phyloP scores from a whole-genome alignment of 2,888 invertebrate species.

The Charanyca ferruginea region DNA sequence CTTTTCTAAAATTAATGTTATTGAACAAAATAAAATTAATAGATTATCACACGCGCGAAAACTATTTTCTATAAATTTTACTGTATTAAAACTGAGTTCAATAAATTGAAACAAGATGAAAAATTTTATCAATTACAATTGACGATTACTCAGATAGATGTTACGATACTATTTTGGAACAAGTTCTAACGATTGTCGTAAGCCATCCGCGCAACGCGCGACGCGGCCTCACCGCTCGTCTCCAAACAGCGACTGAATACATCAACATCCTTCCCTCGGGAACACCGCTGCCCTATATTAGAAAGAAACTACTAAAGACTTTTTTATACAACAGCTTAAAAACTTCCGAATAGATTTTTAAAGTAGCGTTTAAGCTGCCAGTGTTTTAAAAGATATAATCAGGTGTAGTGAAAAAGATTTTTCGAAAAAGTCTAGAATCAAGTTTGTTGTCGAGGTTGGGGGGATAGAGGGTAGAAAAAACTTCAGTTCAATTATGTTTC shows the following conservation, averaged over 20 bases:
- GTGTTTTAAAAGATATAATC: conserved; percentile 35
- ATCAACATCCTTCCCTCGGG: conserved; percentile 49
- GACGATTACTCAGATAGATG: background rate
- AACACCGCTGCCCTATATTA: conserved; percentile 54
- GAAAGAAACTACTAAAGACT: conserved; percentile 44
- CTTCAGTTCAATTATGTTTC: background rate
- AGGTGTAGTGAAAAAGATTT: conserved; percentile 1
- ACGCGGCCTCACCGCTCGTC: conserved; percentile 60
- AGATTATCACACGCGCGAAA: background rate
- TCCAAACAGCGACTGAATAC: conserved; percentile 57
- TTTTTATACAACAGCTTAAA: conserved; percentile 52
- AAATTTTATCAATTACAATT: background rate
- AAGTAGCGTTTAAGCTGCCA: conserved; percentile 37
- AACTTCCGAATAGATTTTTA: conserved; percentile 48
- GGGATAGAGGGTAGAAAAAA: background rate
- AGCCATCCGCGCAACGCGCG: conserved; percentile 40
- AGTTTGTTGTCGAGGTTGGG: background rate
- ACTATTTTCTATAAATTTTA: background rate
- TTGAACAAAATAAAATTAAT: background rate
- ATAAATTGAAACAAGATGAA: background rate
- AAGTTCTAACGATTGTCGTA: conserved; percentile 48
- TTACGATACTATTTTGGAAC: conserved; percentile 6
- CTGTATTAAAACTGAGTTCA: background rate
- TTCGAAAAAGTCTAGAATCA: background rate
- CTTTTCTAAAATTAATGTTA: background rate